phyloP scores from a whole-genome alignment of 2,113 vertebrate genomes.

The Procavia capensis region DNA sequence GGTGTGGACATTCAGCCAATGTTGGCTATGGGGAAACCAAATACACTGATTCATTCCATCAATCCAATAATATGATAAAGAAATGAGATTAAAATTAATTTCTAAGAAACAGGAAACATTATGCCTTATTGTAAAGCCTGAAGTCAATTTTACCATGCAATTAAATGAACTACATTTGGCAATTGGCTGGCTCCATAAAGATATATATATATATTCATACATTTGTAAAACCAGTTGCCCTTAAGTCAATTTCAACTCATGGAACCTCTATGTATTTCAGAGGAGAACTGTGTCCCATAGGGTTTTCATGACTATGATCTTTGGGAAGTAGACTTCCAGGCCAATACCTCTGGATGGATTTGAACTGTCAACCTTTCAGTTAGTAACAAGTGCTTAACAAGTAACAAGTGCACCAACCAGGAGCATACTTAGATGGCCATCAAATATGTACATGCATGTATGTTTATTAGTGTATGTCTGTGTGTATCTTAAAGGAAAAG shows the following conservation, averaged over 20 bases:
- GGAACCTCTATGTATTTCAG: too few relatives aligned
- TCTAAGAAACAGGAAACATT: background rate
- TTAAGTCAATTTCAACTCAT: too few relatives aligned
- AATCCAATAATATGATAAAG: background rate
- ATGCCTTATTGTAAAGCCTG: background rate
- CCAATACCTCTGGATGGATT: too few relatives aligned
- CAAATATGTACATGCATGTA: background rate
- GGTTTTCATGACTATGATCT: too few relatives aligned
- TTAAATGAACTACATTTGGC: background rate
- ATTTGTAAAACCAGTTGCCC: too few relatives aligned
- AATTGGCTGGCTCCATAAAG: too few relatives aligned
- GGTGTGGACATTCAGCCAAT: background rate
- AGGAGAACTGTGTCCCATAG: too few relatives aligned
- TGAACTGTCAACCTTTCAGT: too few relatives aligned
- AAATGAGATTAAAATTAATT: constrained; percentile 2
- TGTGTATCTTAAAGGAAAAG: background rate
- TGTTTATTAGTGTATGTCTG: background rate
- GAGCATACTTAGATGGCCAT: background rate
- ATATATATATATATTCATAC: background rate
- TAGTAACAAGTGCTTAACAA: too few relatives aligned
- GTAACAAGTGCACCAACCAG: too few relatives aligned
- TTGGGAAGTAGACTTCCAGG: too few relatives aligned
- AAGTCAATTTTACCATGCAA: background rate
- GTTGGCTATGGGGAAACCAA: background rate
- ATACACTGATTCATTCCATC: background rate